phyloP scores from a whole-genome alignment of 2,113 vertebrate species.

The Amphiprion ocellaris region DNA sequence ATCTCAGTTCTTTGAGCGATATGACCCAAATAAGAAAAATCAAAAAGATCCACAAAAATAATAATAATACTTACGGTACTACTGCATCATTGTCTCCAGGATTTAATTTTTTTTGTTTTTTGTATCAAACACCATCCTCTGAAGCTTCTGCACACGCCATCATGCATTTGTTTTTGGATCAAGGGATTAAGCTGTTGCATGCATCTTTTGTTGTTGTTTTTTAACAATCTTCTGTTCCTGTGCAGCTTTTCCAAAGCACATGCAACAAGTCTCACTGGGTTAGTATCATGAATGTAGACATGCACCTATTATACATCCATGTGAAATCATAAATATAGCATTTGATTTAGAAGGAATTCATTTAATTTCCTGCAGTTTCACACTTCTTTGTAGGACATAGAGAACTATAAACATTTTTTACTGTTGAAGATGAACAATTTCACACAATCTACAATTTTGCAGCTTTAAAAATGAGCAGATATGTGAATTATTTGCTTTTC shows the following conservation, averaged over 20 bases:
- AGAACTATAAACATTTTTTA: too few species aligned
- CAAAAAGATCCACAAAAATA: not conserved
- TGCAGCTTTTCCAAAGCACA: constrained; percentile 37
- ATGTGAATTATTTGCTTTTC: not conserved
- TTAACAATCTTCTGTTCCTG: not conserved
- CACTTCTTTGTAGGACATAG: too few species aligned
- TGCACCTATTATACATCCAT: not conserved
- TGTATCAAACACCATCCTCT: constrained; percentile 5
- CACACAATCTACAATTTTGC: too few species aligned
- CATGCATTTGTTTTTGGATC: constrained; percentile 24
- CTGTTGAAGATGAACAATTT: too few species aligned
- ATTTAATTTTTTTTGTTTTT: constrained; percentile 19
- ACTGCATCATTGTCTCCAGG: constrained; percentile 71
- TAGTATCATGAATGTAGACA: not conserved
- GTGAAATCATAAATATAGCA: constrained; percentile 1
- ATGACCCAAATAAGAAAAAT: constrained; percentile 25
- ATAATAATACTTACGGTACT: constrained; percentile 34
- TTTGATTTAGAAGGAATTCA: too few species aligned
- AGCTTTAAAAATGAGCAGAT: not conserved
- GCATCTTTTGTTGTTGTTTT: constrained; percentile 2
- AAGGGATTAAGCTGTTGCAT: constrained; percentile 17
- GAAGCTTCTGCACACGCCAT: not conserved
- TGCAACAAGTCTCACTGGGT: constrained; percentile 20
- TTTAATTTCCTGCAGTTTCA: too few species aligned
- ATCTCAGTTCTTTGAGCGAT: constrained; percentile 16